A percentile compares a stretch with the other conserved stretches of the same genome.
These are phyloP conservation scores for Dynastes maya DNA, from an alignment of 2,888 invertebrate species.

Conservation along the genomic window DNA sequence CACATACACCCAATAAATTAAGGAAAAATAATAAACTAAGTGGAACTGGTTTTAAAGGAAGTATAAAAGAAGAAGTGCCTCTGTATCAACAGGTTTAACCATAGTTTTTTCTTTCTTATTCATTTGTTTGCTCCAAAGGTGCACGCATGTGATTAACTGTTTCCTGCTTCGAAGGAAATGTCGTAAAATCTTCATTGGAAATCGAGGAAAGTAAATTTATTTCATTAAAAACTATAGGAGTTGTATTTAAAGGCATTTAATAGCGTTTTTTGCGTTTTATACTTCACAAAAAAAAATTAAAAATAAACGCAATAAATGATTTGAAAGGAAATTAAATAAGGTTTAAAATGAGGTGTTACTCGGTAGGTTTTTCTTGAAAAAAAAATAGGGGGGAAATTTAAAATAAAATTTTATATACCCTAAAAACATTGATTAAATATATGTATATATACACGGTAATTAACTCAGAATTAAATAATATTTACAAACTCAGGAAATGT, in stretches of 20 bases:
- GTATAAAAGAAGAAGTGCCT: background rate
- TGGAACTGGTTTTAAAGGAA: conserved; percentile 13
- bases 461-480: no score
- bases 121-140: background rate
- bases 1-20: background rate
- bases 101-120: background rate
- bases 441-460: no score
- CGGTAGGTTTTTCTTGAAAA: background rate
- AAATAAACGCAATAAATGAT: background rate
- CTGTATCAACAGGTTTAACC: background rate
- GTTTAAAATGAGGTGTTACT: background rate
- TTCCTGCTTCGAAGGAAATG: background rate
- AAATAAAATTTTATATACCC: no score
- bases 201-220: background rate
- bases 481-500: no score
- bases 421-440: no score
- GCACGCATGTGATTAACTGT: background rate
- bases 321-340: background rate
- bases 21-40: background rate
- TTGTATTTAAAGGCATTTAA: background rate
- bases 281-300: no score
- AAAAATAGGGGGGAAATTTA: no score
- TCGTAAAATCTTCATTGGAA: background rate
- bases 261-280: no score
- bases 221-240: background rate